A percentile compares a stretch with the other conserved stretches of the same genome.
Evolutionary conservation across 2,113 vertebrate genomes (phyloP).

Genomic region (Thermophis baileyi): DNA sequence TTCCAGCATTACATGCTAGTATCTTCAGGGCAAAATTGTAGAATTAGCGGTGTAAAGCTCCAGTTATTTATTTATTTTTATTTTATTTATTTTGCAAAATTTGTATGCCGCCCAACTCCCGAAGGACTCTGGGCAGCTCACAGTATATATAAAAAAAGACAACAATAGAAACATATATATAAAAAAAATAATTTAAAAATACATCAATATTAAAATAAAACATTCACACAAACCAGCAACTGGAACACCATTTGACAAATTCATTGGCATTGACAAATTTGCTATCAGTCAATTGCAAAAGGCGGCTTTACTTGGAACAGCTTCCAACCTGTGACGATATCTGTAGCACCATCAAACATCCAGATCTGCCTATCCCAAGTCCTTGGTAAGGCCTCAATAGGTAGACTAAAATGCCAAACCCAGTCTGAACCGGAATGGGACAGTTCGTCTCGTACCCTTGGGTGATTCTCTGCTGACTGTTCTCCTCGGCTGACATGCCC

Average conservation of each 20-base stretch:
- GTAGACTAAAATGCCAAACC: neutral
- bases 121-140: too few species aligned
- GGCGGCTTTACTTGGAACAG: neutral
- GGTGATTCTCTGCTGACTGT: too few species aligned
- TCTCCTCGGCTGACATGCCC: too few species aligned
- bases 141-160: too few species aligned
- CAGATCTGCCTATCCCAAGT: neutral
- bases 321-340: neutral
- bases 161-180: too few species aligned
- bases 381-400: neutral
- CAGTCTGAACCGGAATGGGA: neutral
- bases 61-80: too few species aligned
- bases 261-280: neutral
- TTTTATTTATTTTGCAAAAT: too few species aligned
- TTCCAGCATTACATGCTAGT: neutral
- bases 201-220: too few species aligned
- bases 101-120: too few species aligned
- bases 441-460: too few species aligned
- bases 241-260: neutral
- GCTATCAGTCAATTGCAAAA: neutral
- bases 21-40: neutral
- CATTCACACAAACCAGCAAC: too few species aligned
- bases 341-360: neutral
- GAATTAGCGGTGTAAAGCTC: neutral
- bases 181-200: too few species aligned